Conservation (phyloP, 2,797 vertebrate species). For the Carduelis carduelis region DNA sequence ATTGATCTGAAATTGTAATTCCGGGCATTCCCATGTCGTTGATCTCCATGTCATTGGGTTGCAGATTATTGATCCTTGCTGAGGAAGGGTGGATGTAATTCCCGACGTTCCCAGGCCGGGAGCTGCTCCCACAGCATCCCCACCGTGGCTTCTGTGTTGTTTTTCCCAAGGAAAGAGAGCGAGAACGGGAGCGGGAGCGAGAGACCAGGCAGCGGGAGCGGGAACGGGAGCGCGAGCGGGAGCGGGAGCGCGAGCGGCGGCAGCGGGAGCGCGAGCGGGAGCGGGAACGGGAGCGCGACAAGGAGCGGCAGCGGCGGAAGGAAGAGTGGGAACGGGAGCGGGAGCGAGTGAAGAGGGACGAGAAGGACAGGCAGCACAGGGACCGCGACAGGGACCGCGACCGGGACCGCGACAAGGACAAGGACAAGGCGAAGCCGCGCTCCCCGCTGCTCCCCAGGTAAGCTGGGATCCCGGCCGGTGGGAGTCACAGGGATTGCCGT, state of each 20-base stretch:
- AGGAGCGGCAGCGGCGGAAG: constrained; percentile 89
- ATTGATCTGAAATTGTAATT: too few species aligned
- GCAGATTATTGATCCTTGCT: rapidly evolving
- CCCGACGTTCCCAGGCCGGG: not conserved
- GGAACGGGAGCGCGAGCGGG: constrained; percentile 67
- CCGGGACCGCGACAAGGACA: constrained; percentile 84
- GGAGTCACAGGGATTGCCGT: too few species aligned
- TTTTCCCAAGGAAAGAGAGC: constrained; percentile 79
- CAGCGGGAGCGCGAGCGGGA: constrained; percentile 84
- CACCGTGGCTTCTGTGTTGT: not conserved
- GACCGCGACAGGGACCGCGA: constrained; percentile 75
- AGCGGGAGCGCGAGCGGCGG: constrained; percentile 81
- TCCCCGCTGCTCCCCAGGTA: constrained; percentile 88
- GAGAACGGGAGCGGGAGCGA: constrained; percentile 55
- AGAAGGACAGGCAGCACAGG: constrained; percentile 89
- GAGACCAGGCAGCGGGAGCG: constrained; percentile 70
- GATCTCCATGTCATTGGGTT: too few species aligned
- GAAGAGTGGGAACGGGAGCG: constrained; percentile 84
- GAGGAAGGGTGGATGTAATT: rapidly evolving
- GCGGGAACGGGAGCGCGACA: constrained; percentile 85
- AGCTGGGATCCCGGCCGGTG: not conserved
- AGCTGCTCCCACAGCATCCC: not conserved
- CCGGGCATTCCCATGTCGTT: too few species aligned
- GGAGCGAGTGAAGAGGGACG: constrained; percentile 79
- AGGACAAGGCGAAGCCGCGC: constrained; percentile 85